These are phyloP conservation scores for Uromys caudimaculatus DNA, from an alignment of 2,797 vertebrate species.

Conservation along the genomic window DNA sequence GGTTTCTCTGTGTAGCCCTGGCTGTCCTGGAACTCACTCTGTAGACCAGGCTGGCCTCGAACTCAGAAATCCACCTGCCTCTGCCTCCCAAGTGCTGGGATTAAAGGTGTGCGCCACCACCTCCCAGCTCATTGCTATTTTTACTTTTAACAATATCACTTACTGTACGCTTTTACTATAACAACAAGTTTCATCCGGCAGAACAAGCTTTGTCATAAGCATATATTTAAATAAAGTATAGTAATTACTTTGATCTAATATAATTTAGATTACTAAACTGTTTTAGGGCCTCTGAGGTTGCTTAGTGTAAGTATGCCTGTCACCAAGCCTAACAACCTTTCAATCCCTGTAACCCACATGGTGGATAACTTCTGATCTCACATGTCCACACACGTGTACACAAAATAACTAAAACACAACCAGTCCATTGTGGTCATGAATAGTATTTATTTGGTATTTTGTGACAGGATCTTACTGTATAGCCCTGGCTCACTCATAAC, in stretches of 20 bases:
- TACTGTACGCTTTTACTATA: not conserved
- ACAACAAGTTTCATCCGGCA: not conserved
- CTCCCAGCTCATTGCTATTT: not conserved
- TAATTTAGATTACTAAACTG: not conserved
- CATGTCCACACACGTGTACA: fast-evolving
- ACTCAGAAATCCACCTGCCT: no score
- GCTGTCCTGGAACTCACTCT: no score
- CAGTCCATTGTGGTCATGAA: not conserved
- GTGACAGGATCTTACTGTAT: not conserved
- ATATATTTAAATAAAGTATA: not conserved
- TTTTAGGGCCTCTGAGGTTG: not conserved
- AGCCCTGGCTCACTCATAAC: not conserved
- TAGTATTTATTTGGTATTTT: not conserved
- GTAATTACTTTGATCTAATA: slow-evolving; percentile 27
- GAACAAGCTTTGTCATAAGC: not conserved
- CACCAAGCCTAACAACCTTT: not conserved
- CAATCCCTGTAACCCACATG: not conserved
- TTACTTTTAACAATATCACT: not conserved
- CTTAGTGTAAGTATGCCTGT: not conserved
- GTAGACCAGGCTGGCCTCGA: no score
- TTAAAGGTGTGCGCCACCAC: no score
- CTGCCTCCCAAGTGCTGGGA: no score
- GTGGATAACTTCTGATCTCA: not conserved
- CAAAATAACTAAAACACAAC: not conserved
- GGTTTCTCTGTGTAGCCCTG: no score